Evolutionary conservation across 2,113 vertebrate species (phyloP), one percentile per base, ranked within the genome.

Genomic region (Synchiropus splendidus): DNA sequence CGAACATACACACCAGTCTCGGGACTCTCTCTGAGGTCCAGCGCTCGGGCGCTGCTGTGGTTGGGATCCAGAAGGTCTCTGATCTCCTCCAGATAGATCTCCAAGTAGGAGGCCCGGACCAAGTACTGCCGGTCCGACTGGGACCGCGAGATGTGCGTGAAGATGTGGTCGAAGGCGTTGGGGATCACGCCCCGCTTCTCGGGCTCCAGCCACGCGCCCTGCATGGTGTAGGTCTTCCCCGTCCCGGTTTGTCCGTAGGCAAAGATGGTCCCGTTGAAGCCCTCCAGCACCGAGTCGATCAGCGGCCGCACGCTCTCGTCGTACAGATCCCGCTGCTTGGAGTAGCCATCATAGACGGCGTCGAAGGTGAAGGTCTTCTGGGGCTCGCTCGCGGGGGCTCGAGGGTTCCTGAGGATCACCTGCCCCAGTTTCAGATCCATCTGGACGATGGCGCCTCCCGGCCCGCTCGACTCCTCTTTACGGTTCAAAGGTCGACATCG

Each of bases 221-320:
- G 91, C 94, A 98, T 98, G 45, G 95, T 96, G 82, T 95, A 94
- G 1, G 94, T 98, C 78, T 98, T 98, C 12, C 95, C 95, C 0
- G 95, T 98, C 47, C 95, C 95, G 0, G 94, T 98, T 67, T 98
- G 95, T 0, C 95, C 95, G 0, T 98, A 98, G 6, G 93, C 94
- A 37, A 98, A 87, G 37, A 98, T 83, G 10, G 95, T 98, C 39
- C 94, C 94, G 12, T 98, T 97, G 80, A 98, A 97, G 2, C 95
- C 95, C 4, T 78, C 88, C 6, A 98, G 79, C 13, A 94, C 95
- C 0, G 88, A 90, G 58, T 98, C 92, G 5, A 98, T 86, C 16
- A 98, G 84, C 1, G 95, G 95, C 51, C 91, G 80, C 14, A 97
- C 90, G 0, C 87, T 94, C 77, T 98, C 94, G 0, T 98, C 94